Evolutionary conservation across 2,113 vertebrate genomes (phyloP), one percentile per base, ranked within the genome.

Genomic region (Myotis lucifugus): DNA sequence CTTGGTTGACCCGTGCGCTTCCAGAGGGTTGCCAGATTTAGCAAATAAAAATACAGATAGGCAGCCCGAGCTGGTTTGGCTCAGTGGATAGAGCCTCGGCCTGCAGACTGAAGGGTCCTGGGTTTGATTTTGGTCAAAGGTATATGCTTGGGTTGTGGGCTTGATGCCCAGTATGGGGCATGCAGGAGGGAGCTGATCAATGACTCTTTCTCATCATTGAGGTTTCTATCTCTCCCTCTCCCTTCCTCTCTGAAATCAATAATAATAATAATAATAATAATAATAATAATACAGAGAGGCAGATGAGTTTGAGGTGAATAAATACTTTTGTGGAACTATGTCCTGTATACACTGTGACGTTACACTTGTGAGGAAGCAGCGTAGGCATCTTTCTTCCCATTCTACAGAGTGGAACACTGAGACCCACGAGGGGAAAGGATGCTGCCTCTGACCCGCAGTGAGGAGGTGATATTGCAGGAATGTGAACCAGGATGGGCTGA

Each of bases 401-500:
- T 34, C 15, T 46, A 21, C 2, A 11, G 50, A n/a, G 12, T 2
- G 8, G 21, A 52, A 61, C 46, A 56, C 25, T 19, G 72, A 87
- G 61, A 37, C 64, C 9, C n/a, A 29, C 0, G 0, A 14, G 29
- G 37, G 17, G 21, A 15, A 23, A 91, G 59, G 29, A 11, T 83
- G 21, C 0, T 17, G 34, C 18, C 32, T 7, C 0, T 0, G 18
- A 29, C 21, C 4, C 52, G 6, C 37, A 17, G 48, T 5, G 6
- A 11, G 54, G 61, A 32, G 6, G 6, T 1, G n/a, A 32, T 40
- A 3, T 17, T 1, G 3, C n/a, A 56, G 66, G 70, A 21, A 18
- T 32, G n/a, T 19, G 81, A 79, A 34, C 23, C 42, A 5, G 29
- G 46, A 3, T 2, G 78, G 34, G 27, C 72, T 21, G 66, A 64